Percentiles rank a stretch among this genome's conserved stretches.
Conservation (phyloP, 30 jellyfish, hydroid and myxozoan species). For the Hydra vulgaris region DNA sequence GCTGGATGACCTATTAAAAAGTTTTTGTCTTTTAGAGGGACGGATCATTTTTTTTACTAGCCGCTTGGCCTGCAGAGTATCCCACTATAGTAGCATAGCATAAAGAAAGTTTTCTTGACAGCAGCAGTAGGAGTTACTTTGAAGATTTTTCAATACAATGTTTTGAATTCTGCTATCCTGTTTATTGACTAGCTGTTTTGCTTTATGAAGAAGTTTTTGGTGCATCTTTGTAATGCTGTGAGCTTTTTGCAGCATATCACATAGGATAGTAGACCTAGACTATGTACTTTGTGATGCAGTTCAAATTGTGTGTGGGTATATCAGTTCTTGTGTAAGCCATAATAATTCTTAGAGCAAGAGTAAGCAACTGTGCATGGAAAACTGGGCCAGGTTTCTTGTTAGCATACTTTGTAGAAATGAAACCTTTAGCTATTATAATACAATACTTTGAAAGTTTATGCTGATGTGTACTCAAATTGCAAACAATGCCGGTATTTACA, state of each 20-base stretch:
- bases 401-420: neutral
- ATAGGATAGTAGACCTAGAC: neutral
- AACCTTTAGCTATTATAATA: neutral
- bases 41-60: too few species aligned
- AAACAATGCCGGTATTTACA: neutral
- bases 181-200: neutral
- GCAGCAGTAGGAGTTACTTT: neutral
- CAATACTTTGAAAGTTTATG: neutral
- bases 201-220: neutral
- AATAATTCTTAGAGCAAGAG: neutral
- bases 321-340: neutral
- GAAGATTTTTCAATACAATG: neutral
- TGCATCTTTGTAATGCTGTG: neutral
- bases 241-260: neutral
- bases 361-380: neutral
- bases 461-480: neutral
- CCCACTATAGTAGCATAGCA: neutral
- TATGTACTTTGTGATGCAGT: neutral
- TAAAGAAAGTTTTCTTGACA: neutral
- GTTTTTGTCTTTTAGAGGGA: too few species aligned
- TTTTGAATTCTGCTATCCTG: neutral
- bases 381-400: neutral
- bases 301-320: neutral
- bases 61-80: too few species aligned
- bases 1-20: too few species aligned